Evolutionary conservation across 2,797 vertebrate species (phyloP).

Genomic region (Morelia viridis): DNA sequence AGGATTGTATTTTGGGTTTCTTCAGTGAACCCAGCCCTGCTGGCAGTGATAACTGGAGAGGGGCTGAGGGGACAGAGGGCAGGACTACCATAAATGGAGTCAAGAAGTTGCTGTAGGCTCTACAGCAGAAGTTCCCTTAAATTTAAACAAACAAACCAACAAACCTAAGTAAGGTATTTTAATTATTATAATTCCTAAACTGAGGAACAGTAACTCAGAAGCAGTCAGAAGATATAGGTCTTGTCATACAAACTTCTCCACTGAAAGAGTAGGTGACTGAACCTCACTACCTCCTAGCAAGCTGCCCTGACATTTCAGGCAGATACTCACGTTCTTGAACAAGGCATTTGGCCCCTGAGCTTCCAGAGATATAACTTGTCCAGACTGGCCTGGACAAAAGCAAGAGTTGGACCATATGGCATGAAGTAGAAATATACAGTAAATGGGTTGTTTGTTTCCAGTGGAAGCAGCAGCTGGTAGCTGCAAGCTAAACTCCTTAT

Average conservation of each 20-base stretch:
- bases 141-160: neutral
- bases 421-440: neutral
- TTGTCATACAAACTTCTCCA: neutral
- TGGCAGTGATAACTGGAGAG: neutral
- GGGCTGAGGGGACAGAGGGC: neutral
- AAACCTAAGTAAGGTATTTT: neutral
- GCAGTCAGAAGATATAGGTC: neutral
- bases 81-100: neutral
- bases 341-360: neutral
- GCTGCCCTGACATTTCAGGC: neutral
- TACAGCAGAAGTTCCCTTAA: neutral
- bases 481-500: neutral
- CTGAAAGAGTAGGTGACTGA: neutral
- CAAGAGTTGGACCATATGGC: neutral
- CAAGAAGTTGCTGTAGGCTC: neutral
- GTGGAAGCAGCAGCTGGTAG: neutral
- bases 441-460: neutral
- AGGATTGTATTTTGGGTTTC: neutral
- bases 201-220: neutral
- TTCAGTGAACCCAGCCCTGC: neutral
- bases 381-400: neutral
- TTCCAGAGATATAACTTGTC: neutral
- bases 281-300: neutral
- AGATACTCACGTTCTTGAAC: neutral
- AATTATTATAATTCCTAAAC: neutral